These are phyloP conservation scores for Plectropomus leopardus DNA, from an alignment of 2,113 vertebrate species.

Conservation along the genomic window DNA sequence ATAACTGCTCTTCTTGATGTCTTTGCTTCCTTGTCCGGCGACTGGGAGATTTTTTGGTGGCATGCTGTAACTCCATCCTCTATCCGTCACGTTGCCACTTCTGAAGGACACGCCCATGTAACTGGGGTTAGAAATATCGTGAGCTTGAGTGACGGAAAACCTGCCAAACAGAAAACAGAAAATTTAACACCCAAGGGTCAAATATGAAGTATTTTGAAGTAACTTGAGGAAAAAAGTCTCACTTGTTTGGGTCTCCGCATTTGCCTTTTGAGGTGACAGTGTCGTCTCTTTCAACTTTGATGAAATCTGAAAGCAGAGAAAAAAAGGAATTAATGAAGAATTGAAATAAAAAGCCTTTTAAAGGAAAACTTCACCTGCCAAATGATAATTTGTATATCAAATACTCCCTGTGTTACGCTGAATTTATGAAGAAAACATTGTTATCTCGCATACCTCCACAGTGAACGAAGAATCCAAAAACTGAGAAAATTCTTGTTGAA, in stretches of 20 bases:
- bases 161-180: constrained; percentile 60
- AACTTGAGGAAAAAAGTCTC: constrained; percentile 5
- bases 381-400: too few relatives aligned
- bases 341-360: neutral
- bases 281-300: constrained; percentile 95
- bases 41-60: constrained; percentile 77
- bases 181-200: neutral
- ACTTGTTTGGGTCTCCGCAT: constrained; percentile 79
- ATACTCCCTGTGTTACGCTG: too few relatives aligned
- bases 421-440: too few relatives aligned
- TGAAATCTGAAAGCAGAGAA: constrained; percentile 89
- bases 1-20: constrained; percentile 84
- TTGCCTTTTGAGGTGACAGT: constrained; percentile 85
- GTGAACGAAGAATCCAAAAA: too few relatives aligned
- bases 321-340: constrained; percentile 15
- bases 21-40: constrained; percentile 74
- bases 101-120: constrained; percentile 89
- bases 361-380: too few relatives aligned
- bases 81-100: constrained; percentile 83
- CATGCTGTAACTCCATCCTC: constrained; percentile 88
- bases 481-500: too few relatives aligned
- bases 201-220: neutral
- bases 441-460: too few relatives aligned
- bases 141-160: constrained; percentile 63
- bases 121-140: constrained; percentile 90